Evolutionary conservation across 2,888 invertebrate species (phyloP).

Genomic region (Dorcus hopei): DNA sequence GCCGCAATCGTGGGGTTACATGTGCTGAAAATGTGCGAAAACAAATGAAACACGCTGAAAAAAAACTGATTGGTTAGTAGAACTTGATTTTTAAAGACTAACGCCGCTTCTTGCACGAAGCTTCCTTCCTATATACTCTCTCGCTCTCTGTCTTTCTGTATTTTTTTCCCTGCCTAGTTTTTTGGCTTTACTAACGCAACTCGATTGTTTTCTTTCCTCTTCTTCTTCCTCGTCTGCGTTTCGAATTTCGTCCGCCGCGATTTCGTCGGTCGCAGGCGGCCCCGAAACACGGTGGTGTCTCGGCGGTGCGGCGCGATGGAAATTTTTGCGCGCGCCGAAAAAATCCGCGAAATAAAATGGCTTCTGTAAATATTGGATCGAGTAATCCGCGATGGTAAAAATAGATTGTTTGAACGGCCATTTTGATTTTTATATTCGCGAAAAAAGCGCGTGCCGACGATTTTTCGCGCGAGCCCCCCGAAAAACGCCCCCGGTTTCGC

Average conservation of each 20-base stretch:
- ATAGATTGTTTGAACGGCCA: slow-evolving; percentile 49
- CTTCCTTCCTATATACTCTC: background rate
- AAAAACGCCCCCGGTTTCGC: background rate
- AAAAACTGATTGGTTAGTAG: slow-evolving; percentile 22
- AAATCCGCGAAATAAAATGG: slow-evolving; percentile 27
- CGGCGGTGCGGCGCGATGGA: background rate
- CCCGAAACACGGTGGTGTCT: background rate
- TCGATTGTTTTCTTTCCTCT: background rate
- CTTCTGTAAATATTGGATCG: slow-evolving; percentile 36
- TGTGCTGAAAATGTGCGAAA: slow-evolving; percentile 22
- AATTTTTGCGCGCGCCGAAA: background rate
- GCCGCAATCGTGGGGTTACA: slow-evolving; percentile 16
- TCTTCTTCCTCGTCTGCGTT: background rate
- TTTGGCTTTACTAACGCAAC: background rate
- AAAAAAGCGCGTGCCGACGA: background rate
- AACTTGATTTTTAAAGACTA: background rate
- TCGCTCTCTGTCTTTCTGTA: background rate
- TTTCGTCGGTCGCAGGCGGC: background rate
- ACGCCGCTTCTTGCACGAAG: background rate
- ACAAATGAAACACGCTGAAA: slow-evolving; percentile 15
- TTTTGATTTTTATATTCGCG: slow-evolving; percentile 37
- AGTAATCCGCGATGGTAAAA: slow-evolving; percentile 40
- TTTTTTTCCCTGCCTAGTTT: background rate
- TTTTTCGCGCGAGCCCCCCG: background rate
- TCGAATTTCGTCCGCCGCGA: background rate